A percentile compares a stretch with the other conserved stretches of the same genome.
phyloP scores from a whole-genome alignment of 2,113 vertebrate genomes.

The Aldabrachelys gigantea region DNA sequence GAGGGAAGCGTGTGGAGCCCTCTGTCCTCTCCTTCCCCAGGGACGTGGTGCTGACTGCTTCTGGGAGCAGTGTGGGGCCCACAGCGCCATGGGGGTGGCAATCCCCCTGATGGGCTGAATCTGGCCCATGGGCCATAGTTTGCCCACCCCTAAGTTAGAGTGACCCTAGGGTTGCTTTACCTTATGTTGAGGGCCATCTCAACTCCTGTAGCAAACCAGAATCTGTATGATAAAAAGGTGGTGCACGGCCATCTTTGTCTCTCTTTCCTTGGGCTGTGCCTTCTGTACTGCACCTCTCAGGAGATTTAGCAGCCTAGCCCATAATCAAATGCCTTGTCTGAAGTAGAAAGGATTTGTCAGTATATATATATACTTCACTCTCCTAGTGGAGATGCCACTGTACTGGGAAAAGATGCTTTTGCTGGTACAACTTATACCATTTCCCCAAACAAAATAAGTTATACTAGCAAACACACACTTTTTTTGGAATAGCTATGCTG shows the following conservation, averaged over 20 bases:
- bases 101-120: too few species aligned
- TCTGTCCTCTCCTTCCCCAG: too few species aligned
- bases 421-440: not conserved
- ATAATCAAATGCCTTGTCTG: not conserved
- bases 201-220: not conserved
- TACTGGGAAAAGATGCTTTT: not conserved
- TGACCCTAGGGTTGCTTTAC: not conserved
- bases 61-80: too few species aligned
- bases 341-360: not conserved
- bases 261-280: not conserved
- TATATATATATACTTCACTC: too few species aligned
- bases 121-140: too few species aligned
- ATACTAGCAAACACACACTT: not conserved
- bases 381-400: not conserved
- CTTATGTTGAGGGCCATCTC: not conserved
- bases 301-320: not conserved
- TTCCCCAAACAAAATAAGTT: not conserved
- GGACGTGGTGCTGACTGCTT: too few species aligned
- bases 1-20: too few species aligned
- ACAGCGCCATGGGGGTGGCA: too few species aligned
- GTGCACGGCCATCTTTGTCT: not conserved
- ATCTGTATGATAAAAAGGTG: not conserved
- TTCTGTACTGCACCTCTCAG: not conserved
- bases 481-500: accelerated
- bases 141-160: not conserved